Conservation (phyloP, 2,113 vertebrate genomes). For the Ascaphus truei region DNA sequence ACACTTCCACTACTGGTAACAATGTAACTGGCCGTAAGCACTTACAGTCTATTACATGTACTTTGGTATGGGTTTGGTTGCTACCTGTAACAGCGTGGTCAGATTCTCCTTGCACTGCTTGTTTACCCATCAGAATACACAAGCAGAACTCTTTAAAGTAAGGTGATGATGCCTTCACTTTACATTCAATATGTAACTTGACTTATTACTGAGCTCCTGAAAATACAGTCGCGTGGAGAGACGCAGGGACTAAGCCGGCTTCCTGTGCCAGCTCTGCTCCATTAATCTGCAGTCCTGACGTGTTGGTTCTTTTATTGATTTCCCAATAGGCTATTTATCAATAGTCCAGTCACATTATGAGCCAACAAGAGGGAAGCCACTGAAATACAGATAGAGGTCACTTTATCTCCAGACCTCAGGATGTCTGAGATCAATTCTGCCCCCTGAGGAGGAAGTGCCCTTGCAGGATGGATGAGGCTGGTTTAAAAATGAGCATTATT, state of each 20-base stretch:
- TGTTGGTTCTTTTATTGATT: slow-evolving; percentile 56
- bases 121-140: not conserved
- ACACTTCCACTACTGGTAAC: too few relatives aligned
- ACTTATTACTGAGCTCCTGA: not conserved
- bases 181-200: not conserved
- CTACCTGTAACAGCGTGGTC: too few relatives aligned
- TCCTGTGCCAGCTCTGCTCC: slow-evolving; percentile 48
- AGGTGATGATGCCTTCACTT: not conserved
- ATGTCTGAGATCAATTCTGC: slow-evolving; percentile 47
- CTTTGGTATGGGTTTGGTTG: too few relatives aligned
- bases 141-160: slow-evolving; percentile 5
- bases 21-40: too few relatives aligned
- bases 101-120: too few relatives aligned
- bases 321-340: slow-evolving; percentile 56
- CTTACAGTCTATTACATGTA: too few relatives aligned
- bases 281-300: slow-evolving; percentile 55
- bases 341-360: slow-evolving; percentile 45
- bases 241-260: slow-evolving; percentile 2
- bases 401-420: slow-evolving; percentile 57
- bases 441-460: not conserved
- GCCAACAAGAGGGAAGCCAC: slow-evolving; percentile 45
- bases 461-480: not conserved
- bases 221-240: not conserved
- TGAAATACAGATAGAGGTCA: slow-evolving; percentile 37
- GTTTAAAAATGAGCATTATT: slow-evolving; percentile 2